Evolutionary conservation across 2,113 vertebrate genomes (phyloP).

Genomic region (Callithrix jacchus): DNA sequence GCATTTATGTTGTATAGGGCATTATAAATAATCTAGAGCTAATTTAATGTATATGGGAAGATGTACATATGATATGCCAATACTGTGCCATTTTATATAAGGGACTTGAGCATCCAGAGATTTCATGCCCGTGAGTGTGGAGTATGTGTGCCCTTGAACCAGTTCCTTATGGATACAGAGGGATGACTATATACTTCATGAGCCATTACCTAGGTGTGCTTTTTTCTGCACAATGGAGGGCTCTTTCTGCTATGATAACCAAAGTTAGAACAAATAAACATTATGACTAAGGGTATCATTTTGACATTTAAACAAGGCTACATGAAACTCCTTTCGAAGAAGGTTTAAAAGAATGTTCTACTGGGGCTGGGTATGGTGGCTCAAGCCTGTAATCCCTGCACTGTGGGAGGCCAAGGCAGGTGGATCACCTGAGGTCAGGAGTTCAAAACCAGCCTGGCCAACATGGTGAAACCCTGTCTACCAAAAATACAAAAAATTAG

Average conservation of each 20-base stretch:
- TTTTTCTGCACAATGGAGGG: background rate
- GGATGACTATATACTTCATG: background rate
- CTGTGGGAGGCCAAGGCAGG: no score
- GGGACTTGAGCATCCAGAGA: background rate
- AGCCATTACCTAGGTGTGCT: background rate
- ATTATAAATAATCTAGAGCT: background rate
- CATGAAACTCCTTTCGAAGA: background rate
- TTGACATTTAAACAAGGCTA: background rate
- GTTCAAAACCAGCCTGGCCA: no score
- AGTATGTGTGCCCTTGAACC: background rate
- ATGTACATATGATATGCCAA: background rate
- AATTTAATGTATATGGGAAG: background rate
- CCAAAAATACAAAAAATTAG: no score
- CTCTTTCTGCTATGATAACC: background rate
- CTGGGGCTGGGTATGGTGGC: background rate
- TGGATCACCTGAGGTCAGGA: no score
- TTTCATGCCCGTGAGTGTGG: background rate
- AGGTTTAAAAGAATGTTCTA: conserved; percentile 15
- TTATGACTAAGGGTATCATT: background rate
- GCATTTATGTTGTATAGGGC: background rate
- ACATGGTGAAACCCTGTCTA: no score
- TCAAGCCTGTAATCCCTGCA: no score
- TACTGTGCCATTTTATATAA: background rate
- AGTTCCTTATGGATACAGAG: background rate
- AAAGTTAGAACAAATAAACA: background rate